Conservation (phyloP, 1,140 invertebrate genomes). For the Helicoverpa zea region DNA sequence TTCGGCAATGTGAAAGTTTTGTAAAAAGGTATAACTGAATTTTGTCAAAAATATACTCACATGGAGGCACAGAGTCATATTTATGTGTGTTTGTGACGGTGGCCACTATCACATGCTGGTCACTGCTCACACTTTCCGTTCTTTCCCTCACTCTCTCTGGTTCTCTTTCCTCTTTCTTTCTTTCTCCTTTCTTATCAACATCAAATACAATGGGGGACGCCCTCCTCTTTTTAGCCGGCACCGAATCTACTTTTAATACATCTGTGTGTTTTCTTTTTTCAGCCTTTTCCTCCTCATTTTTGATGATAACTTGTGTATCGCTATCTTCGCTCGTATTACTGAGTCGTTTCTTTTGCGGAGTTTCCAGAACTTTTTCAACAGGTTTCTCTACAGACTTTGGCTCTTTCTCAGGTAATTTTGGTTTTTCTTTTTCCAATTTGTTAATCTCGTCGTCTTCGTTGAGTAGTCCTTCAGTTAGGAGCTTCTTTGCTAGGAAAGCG, state of each 20-base stretch:
- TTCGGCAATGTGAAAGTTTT: no score
- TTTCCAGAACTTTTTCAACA: slow-evolving; percentile 34
- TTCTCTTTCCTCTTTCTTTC: slow-evolving; percentile 68
- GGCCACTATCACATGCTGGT: slow-evolving; percentile 73
- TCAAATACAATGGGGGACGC: slow-evolving; percentile 87
- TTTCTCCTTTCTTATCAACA: slow-evolving; percentile 68
- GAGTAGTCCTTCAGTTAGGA: slow-evolving; percentile 77
- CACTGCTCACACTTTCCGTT: slow-evolving; percentile 77
- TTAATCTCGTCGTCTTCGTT: slow-evolving; percentile 71
- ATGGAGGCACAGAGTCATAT: slow-evolving; percentile 82
- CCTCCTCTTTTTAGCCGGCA: slow-evolving; percentile 75
- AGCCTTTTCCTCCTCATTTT: slow-evolving; percentile 58
- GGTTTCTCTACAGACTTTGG: slow-evolving; percentile 45
- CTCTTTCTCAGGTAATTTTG: slow-evolving; percentile 53
- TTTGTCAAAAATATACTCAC: slow-evolving; percentile 71
- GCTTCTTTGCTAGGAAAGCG: slow-evolving; percentile 84
- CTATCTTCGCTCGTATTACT: slow-evolving; percentile 75
- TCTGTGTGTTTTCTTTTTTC: slow-evolving; percentile 39
- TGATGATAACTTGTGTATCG: slow-evolving; percentile 75
- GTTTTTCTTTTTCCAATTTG: slow-evolving; percentile 34
- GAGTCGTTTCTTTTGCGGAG: slow-evolving; percentile 62
- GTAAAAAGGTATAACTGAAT: background rate
- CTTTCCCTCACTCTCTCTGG: slow-evolving; percentile 67
- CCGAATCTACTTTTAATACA: slow-evolving; percentile 49
- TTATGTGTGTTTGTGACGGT: slow-evolving; percentile 74